These are phyloP conservation scores for Pseudopleuronectes americanus DNA, from an alignment of 2,797 vertebrate genomes.

Conservation along the genomic window DNA sequence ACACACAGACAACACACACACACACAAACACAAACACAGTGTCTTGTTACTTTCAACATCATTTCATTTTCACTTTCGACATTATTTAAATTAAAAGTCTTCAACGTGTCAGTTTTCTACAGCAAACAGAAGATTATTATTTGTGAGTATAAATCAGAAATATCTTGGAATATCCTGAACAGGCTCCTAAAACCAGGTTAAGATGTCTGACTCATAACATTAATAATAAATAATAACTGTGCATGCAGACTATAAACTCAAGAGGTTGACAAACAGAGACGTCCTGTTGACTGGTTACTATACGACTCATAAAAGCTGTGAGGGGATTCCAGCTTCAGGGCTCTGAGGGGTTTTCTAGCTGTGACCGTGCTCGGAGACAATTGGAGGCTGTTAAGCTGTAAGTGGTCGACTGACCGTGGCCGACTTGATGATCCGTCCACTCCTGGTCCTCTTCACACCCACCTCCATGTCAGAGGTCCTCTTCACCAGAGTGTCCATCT, in stretches of 20 bases:
- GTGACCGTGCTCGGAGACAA: neutral
- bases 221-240: no score
- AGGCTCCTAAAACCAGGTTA: neutral
- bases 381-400: neutral
- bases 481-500: slow-evolving; percentile 78
- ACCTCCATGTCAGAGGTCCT: slow-evolving; percentile 81
- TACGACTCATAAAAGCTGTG: neutral
- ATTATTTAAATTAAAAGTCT: no score
- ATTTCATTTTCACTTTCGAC: no score
- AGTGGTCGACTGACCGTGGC: slow-evolving; percentile 61
- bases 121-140: no score
- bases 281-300: neutral
- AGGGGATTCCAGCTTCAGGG: neutral
- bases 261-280: no score
- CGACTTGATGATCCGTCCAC: slow-evolving; percentile 80
- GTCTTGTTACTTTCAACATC: no score
- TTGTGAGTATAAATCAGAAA: no score
- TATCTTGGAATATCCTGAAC: neutral
- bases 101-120: no score
- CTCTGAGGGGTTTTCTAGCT: neutral
- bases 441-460: slow-evolving; percentile 87
- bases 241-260: neutral
- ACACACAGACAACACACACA: slow-evolving; percentile 18
- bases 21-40: neutral
- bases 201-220: neutral